phyloP scores from a whole-genome alignment of 2,797 vertebrate genomes.

The Galaxias olidus region DNA sequence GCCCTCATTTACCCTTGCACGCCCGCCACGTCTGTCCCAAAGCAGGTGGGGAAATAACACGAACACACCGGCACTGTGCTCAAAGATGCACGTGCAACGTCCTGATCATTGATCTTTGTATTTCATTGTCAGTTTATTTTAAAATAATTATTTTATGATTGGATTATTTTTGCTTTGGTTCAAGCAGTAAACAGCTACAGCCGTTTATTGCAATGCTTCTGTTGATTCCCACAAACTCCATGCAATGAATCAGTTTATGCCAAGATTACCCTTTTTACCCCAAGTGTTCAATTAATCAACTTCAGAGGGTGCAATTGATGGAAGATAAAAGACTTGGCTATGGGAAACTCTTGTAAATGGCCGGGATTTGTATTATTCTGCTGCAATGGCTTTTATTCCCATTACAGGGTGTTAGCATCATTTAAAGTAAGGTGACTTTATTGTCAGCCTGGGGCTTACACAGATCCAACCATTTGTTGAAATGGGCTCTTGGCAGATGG shows the following conservation, averaged over 20 bases:
- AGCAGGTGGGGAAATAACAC: constrained; percentile 61
- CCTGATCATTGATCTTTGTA: too few species aligned
- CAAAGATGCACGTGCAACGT: too few species aligned
- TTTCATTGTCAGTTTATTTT: too few species aligned
- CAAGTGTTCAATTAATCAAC: constrained; percentile 67
- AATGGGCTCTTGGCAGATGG: constrained; percentile 66
- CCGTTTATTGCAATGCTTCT: constrained; percentile 19
- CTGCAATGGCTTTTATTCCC: constrained; percentile 51
- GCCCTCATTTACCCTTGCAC: constrained; percentile 61
- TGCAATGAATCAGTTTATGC: constrained; percentile 31
- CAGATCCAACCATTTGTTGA: constrained; percentile 55
- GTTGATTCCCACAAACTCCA: constrained; percentile 33
- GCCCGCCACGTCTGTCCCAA: constrained; percentile 43
- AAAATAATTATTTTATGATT: not conserved
- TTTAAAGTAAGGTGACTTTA: constrained; percentile 59
- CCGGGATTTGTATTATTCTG: constrained; percentile 60
- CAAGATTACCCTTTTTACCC: constrained; percentile 57
- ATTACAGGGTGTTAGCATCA: constrained; percentile 65
- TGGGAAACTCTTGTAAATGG: constrained; percentile 47
- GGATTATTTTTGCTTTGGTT: constrained; percentile 28
- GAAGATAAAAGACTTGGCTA: constrained; percentile 65
- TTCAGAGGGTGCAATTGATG: constrained; percentile 56
- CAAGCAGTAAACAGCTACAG: constrained; percentile 35
- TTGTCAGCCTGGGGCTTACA: constrained; percentile 58
- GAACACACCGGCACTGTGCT: not conserved